Conservation (phyloP, 35 echinoderm and acorn worm species). For the Lytechinus variegatus region DNA sequence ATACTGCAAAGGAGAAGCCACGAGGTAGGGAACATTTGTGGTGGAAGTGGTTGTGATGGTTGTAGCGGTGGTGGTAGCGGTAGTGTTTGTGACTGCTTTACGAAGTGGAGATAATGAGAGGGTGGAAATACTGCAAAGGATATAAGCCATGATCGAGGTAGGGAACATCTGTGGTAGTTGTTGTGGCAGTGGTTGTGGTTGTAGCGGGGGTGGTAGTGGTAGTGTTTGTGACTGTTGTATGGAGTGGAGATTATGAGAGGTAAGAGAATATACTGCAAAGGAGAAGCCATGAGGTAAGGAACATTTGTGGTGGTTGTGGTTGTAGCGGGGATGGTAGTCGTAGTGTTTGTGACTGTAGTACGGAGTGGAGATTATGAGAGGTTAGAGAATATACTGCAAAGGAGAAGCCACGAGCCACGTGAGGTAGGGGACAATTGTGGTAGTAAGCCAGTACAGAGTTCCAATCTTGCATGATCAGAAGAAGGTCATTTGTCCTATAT, state of each 20-base stretch:
- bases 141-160: constrained; percentile 72
- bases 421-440: not conserved
- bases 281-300: constrained; percentile 75
- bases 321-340: too few species aligned
- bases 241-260: constrained; percentile 72
- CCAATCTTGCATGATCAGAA: too few species aligned
- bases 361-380: constrained; percentile 66
- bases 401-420: too few species aligned
- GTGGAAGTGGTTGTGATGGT: too few species aligned
- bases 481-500: too few species aligned
- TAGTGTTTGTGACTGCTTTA: constrained; percentile 50
- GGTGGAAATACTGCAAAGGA: constrained; percentile 81
- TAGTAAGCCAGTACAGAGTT: too few species aligned
- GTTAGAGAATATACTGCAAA: too few species aligned
- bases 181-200: too few species aligned
- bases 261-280: constrained; percentile 88
- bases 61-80: too few species aligned
- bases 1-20: constrained; percentile 80
- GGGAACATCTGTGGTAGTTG: too few species aligned
- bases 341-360: constrained; percentile 71
- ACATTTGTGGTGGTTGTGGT: too few species aligned
- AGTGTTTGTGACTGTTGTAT: constrained; percentile 36
- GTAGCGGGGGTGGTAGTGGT: too few species aligned
- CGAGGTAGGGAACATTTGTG: constrained; percentile 62
- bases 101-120: constrained; percentile 71